Base-by-base conservation (phyloP, 2,113 vertebrate genomes). In the Caranx melampygus region DNA sequence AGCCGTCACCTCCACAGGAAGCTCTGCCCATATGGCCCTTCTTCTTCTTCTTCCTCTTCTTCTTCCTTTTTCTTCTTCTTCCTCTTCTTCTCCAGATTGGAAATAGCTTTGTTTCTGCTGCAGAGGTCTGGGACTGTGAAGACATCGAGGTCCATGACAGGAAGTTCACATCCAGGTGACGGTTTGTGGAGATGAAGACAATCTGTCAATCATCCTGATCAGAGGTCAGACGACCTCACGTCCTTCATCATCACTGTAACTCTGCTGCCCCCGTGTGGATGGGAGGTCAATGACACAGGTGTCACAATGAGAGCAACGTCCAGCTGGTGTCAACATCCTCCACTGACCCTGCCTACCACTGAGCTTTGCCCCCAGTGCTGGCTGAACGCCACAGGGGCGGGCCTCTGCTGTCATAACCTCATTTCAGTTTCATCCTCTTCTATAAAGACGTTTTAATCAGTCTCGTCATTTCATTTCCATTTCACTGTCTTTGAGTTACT, bases 81-180 rank as follows among this genome's bases (percentile, higher is more conserved):
- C 63, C 71, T 78, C 45, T 72, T 58, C 61, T 16, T 51, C 54
- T 15, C 14, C 49, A 55, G 6, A 26, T 26, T 21, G 26, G 49
- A 55, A 40, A 66, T 20, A n/a, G 3, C 18, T 4, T 12, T 2
- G 18, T 6, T 58, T 31, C 21, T 0, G 61, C 14, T 1, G 13
- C 6, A 42, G 70, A 49, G 57, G 14, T 72, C n/a, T 72, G 26
- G 13, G 57, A 26, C 47, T 7, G 13, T 3, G 62, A 58, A 4
- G 58, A 37, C 51, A 21, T n/a, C 13, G 10, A 15, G 47, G 52
- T 65, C 37, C 59, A 13, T 12, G 47, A 74, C 57, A 71, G 76
- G 81, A 84, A 80, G 77, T 42, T 63, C 18, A 35, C n/a, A 61
- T 78, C 78, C 45, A 44, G 59, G 67, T 42, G 66, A 69, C 6